Evolutionary conservation across 2,113 vertebrate genomes (phyloP).

Genomic region (Pluvialis apricaria): DNA sequence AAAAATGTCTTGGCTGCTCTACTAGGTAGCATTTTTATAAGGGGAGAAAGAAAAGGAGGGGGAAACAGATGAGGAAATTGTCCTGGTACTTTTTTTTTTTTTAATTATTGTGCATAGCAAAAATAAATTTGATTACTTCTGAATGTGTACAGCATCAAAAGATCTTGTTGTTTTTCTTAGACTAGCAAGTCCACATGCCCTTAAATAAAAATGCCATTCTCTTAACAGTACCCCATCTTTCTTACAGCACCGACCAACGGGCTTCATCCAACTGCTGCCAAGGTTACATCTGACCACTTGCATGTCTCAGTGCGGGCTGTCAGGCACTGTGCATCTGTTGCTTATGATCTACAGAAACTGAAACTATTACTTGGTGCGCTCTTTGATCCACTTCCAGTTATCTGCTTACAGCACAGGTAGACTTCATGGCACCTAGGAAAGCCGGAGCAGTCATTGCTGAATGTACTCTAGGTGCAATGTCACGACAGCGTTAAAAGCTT

Average conservation of each 20-base stretch:
- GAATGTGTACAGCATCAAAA: background rate
- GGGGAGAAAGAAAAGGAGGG: background rate
- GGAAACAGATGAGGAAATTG: background rate
- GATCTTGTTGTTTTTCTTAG: background rate
- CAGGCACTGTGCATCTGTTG: background rate
- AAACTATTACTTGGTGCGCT: background rate
- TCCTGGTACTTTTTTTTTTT: background rate
- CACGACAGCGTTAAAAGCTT: too few species aligned
- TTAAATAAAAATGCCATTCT: background rate
- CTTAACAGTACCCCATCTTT: background rate
- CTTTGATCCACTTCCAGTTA: background rate
- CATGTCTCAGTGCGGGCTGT: background rate
- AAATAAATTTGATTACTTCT: background rate
- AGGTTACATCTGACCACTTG: background rate
- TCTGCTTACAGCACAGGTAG: background rate
- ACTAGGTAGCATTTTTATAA: background rate
- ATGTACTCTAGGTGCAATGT: too few species aligned
- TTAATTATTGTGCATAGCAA: background rate
- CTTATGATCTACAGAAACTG: fast-evolving
- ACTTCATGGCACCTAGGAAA: background rate
- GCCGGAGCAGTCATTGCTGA: background rate
- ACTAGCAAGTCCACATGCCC: background rate
- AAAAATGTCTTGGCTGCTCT: constrained; percentile 48
- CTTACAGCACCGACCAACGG: background rate
- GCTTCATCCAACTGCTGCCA: background rate